These are phyloP conservation scores for Trichogramma pretiosum DNA, from an alignment of 1,140 invertebrate genomes.

Conservation along the genomic window DNA sequence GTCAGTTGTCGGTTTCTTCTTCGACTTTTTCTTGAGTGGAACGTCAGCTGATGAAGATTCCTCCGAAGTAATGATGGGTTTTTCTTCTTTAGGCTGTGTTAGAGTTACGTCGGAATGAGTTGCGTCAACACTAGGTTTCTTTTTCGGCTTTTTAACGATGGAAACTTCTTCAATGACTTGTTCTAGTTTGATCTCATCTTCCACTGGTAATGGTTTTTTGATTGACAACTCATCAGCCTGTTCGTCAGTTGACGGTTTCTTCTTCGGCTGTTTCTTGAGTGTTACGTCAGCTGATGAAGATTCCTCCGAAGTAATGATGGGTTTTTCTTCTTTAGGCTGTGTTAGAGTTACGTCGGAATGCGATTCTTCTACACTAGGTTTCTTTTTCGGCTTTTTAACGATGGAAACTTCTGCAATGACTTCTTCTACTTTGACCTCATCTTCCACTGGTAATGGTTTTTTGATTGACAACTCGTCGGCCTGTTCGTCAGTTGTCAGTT, in stretches of 20 bases:
- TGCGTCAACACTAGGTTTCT: constrained; percentile 20
- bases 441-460: constrained; percentile 26
- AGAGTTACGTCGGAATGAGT: constrained; percentile 13
- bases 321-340: constrained; percentile 26
- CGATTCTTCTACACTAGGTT: constrained; percentile 29
- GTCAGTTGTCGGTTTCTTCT: constrained; percentile 23
- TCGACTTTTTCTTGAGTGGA: constrained; percentile 21
- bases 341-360: constrained; percentile 31
- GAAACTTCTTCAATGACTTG: constrained; percentile 31
- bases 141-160: constrained; percentile 26
- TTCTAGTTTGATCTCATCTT: constrained; percentile 33
- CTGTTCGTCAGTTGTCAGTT: constrained; percentile 21
- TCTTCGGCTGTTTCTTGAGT: constrained; percentile 30
- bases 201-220: constrained; percentile 26
- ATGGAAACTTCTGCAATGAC: constrained; percentile 24
- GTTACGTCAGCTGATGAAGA: too few relatives aligned
- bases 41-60: constrained; percentile 20
- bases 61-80: constrained; percentile 17
- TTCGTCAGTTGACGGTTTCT: constrained; percentile 31
- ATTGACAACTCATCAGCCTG: constrained; percentile 38
- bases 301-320: constrained; percentile 30
- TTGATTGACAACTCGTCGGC: constrained; percentile 27
- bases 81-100: constrained; percentile 4
- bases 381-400: constrained; percentile 43
- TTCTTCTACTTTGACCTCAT: constrained; percentile 31